These are phyloP conservation scores for Camelus dromedarius DNA, from an alignment of 2,113 vertebrate genomes.

Conservation along the genomic window DNA sequence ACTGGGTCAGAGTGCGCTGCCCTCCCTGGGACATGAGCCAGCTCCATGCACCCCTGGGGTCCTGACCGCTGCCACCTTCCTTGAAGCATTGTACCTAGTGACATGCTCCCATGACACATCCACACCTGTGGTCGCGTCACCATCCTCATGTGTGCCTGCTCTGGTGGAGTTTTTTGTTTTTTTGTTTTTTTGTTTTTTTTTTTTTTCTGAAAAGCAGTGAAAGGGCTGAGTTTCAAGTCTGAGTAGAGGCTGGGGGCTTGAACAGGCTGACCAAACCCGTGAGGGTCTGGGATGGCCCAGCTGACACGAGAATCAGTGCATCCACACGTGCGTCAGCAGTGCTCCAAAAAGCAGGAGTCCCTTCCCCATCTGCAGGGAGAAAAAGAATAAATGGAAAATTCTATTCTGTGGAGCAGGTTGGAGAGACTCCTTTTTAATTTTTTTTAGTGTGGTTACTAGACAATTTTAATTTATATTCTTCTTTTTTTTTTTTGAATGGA, in stretches of 20 bases:
- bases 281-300: rapidly evolving
- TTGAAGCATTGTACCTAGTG: rapidly evolving
- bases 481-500: too few relatives aligned
- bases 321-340: rapidly evolving
- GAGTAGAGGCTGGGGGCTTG: neutral
- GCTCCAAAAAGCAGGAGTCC: rapidly evolving
- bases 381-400: neutral
- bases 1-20: neutral
- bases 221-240: neutral
- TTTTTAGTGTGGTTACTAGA: too few relatives aligned
- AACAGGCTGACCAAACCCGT: rapidly evolving
- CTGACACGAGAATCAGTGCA: rapidly evolving
- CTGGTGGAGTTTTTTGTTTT: too few relatives aligned
- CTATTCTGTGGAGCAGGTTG: rapidly evolving
- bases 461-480: too few relatives aligned
- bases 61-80: rapidly evolving
- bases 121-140: neutral
- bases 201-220: neutral
- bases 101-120: rapidly evolving
- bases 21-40: rapidly evolving
- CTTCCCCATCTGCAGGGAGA: neutral
- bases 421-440: neutral
- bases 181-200: too few relatives aligned
- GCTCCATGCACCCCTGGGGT: rapidly evolving
- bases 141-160: rapidly evolving